Percentiles rank a stretch among this genome's conserved stretches.
phyloP scores from a whole-genome alignment of 2,888 invertebrate species.

The Petrolisthes cinctipes region DNA sequence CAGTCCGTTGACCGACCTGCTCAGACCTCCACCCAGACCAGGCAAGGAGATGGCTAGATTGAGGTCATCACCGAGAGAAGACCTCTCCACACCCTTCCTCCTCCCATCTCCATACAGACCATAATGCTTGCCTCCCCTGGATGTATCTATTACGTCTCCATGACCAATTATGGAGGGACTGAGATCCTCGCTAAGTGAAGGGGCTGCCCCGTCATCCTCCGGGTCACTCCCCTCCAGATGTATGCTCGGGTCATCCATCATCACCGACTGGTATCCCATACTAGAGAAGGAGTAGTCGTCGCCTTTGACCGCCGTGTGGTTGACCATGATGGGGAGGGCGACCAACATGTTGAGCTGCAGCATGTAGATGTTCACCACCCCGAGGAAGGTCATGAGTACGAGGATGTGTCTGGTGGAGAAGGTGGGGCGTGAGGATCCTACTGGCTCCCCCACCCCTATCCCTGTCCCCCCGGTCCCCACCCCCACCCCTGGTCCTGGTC shows the following conservation, averaged over 20 bases:
- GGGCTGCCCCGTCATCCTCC: slow-evolving; percentile 29
- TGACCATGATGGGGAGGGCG: slow-evolving; percentile 63
- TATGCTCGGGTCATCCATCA: slow-evolving; percentile 16
- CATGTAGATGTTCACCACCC: slow-evolving; percentile 64
- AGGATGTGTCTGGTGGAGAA: slow-evolving; percentile 57
- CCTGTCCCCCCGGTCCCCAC: neutral
- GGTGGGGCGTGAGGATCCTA: neutral
- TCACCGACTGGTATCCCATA: slow-evolving; percentile 44
- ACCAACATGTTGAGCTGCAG: slow-evolving; percentile 61
- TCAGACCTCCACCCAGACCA: neutral
- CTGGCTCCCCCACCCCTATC: slow-evolving; percentile 17
- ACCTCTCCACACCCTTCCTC: too few species aligned
- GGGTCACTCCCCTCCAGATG: slow-evolving; percentile 25
- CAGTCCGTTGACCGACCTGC: neutral
- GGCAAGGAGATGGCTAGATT: too few species aligned
- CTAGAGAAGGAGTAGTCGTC: slow-evolving; percentile 39
- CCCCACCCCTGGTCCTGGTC: neutral
- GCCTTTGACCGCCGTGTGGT: slow-evolving; percentile 59
- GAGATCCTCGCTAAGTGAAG: neutral
- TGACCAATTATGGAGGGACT: slow-evolving; percentile 36
- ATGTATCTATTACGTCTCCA: slow-evolving; percentile 26
- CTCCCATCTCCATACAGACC: too few species aligned
- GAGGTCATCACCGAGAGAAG: too few species aligned
- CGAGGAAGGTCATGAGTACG: slow-evolving; percentile 63
- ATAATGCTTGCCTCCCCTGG: slow-evolving; percentile 2